Evolutionary conservation across 2,888 invertebrate species (phyloP), one percentile per base, ranked within the genome.

Genomic region (Allacma fusca): DNA sequence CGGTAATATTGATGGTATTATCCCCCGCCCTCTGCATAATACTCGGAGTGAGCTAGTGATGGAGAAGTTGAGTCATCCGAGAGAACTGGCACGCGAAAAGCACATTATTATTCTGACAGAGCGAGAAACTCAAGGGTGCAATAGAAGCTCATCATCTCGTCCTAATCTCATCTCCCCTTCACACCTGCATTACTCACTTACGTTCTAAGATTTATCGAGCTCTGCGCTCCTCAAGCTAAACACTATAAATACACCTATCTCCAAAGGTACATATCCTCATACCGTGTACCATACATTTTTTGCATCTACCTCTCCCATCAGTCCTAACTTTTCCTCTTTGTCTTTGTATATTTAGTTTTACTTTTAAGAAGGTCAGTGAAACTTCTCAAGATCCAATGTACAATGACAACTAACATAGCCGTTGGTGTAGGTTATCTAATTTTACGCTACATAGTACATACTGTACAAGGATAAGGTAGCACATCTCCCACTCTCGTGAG

Each of bases 101-200:
- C 68, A 68, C 77, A 77, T 77, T 77, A 77, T 77, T 77, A 77
- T 77, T 77, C 77, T 77, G 77, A 24, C 70, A 76, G 76, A 40
- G 69, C 4, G 70, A 26, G 67, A 59, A 68, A 57, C 69, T 69
- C 59, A 19, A 50, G 76, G 75, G 75, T 67, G 75, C 67, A 67
- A 76, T 69, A 73, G 77, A 68, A 43, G 77, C 77, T 77, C 77
- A 77, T 77, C 77, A 77, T 74, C 77, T 69, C 72, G 28, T 70
- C 74, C 77, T 73, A 77, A 77, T 73, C 77, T 77, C 77, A 77
- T 77, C 77, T 77, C 73, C 77, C 64, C 77, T 77, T 77, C 77
- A 75, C 77, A 77, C 77, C 77, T 77, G 73, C 72, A 77, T 44
- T 75, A 65, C 73, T 40, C 62, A 73, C 68, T 68, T 68, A 73